Evolutionary conservation across 2,888 invertebrate genomes (phyloP).

Genomic region (Eilema caniola): DNA sequence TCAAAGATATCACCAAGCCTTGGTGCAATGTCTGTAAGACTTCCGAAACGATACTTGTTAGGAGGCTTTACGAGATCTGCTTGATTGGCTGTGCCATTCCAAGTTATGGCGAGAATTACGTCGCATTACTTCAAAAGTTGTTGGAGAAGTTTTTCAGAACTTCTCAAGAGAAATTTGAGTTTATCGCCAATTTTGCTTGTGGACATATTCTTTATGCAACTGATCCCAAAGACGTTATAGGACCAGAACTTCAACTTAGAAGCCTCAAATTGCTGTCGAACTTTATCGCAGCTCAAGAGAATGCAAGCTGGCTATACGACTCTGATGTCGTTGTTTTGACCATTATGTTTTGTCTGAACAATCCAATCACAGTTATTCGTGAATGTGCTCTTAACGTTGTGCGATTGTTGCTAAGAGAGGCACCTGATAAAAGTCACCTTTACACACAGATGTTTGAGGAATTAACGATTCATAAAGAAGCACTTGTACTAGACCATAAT

Average conservation of each 20-base stretch:
- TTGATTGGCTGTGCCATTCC: slow-evolving; percentile 79
- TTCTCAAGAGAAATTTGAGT: slow-evolving; percentile 82
- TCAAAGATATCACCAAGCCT: slow-evolving; percentile 70
- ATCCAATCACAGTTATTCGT: slow-evolving; percentile 85
- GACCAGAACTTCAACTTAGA: slow-evolving; percentile 82
- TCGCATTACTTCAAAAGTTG: slow-evolving; percentile 75
- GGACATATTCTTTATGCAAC: slow-evolving; percentile 78
- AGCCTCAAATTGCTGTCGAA: slow-evolving; percentile 78
- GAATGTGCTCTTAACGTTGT: slow-evolving; percentile 85
- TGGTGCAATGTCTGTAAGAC: slow-evolving; percentile 78
- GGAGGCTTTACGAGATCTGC: slow-evolving; percentile 80
- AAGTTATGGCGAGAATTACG: slow-evolving; percentile 71
- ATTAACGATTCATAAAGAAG: slow-evolving; percentile 82
- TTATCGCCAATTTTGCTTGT: slow-evolving; percentile 86
- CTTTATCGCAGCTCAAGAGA: slow-evolving; percentile 63
- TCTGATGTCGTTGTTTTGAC: slow-evolving; percentile 83
- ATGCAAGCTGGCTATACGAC: slow-evolving; percentile 71
- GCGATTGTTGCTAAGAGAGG: slow-evolving; percentile 63
- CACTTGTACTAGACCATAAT: slow-evolving; percentile 89
- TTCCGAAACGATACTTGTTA: slow-evolving; percentile 72
- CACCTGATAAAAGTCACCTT: slow-evolving; percentile 67
- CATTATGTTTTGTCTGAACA: slow-evolving; percentile 86
- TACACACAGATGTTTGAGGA: slow-evolving; percentile 81
- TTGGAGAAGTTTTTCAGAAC: slow-evolving; percentile 77
- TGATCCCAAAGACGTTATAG: slow-evolving; percentile 77